phyloP scores from a whole-genome alignment of 2,888 invertebrate genomes.

The Spodoptera littoralis region DNA sequence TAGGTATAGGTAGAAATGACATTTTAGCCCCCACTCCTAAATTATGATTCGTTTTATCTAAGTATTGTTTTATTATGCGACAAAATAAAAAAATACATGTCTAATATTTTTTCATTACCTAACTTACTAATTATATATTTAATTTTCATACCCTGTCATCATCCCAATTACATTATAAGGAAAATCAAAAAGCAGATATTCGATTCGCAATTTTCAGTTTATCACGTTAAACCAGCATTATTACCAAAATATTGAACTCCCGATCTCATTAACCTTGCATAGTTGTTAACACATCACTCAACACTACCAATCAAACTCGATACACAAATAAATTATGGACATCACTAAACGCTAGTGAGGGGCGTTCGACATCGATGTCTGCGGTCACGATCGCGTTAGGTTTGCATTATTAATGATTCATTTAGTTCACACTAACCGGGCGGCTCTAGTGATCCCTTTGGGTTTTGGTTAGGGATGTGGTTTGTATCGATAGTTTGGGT shows the following conservation, averaged over 20 bases:
- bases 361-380: constrained; percentile 80
- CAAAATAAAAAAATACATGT: too few species aligned
- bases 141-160: too few species aligned
- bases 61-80: too few species aligned
- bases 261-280: constrained; percentile 36
- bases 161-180: too few species aligned
- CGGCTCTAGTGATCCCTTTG: constrained; percentile 82
- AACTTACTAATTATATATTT: too few species aligned
- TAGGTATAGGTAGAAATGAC: too few species aligned
- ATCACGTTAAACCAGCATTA: background rate
- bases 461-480: constrained; percentile 71
- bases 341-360: constrained; percentile 70
- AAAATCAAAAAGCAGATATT: too few species aligned
- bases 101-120: too few species aligned
- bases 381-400: constrained; percentile 76
- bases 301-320: constrained; percentile 60
- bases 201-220: background rate
- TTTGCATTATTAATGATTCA: constrained; percentile 89
- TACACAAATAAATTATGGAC: constrained; percentile 65
- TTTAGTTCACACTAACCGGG: constrained; percentile 88
- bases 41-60: too few species aligned
- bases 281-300: constrained; percentile 51
- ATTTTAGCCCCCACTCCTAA: too few species aligned
- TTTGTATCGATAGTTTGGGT: constrained; percentile 42
- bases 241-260: constrained; percentile 32